Evolutionary conservation across 2,888 invertebrate species (phyloP).

Genomic region (Bedellia somnulentella): DNA sequence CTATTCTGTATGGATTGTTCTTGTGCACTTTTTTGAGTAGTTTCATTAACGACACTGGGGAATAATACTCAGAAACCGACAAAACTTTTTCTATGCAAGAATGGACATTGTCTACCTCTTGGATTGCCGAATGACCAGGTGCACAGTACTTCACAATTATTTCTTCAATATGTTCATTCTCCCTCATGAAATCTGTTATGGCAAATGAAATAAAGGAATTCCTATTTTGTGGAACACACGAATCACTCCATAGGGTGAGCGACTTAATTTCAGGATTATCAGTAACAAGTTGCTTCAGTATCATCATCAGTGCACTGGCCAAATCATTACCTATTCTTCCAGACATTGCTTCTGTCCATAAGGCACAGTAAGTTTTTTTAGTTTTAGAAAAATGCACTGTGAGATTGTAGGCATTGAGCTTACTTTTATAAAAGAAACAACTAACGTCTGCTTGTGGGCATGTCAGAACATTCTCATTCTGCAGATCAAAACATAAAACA

Average conservation of each 20-base stretch:
- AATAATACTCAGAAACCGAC: slow-evolving; percentile 7
- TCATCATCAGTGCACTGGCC: slow-evolving; percentile 8
- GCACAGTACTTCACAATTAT: slow-evolving; percentile 14
- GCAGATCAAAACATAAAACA: slow-evolving; percentile 4
- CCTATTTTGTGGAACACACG: slow-evolving; percentile 12
- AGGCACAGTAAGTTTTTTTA: slow-evolving; percentile 10
- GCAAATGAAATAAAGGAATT: slow-evolving; percentile 10
- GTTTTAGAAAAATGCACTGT: slow-evolving; percentile 8
- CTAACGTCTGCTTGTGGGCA: slow-evolving; percentile 7
- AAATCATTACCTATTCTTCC: slow-evolving; percentile 11
- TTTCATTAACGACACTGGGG: slow-evolving; percentile 8
- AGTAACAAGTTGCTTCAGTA: slow-evolving; percentile 7
- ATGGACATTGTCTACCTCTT: slow-evolving; percentile 12
- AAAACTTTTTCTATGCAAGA: slow-evolving; percentile 10
- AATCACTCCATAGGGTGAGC: slow-evolving; percentile 12
- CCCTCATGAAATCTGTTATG: slow-evolving; percentile 8
- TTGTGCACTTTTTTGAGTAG: slow-evolving; percentile 7
- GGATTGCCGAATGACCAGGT: slow-evolving; percentile 13
- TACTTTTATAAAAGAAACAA: slow-evolving; percentile 7
- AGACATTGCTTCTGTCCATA: slow-evolving; percentile 9
- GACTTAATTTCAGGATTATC: slow-evolving; percentile 7
- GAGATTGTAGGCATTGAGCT: slow-evolving; percentile 7
- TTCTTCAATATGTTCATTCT: slow-evolving; percentile 6
- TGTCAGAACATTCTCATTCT: no score
- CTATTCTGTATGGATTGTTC: slow-evolving; percentile 4